Evolutionary conservation across 2,113 vertebrate species (phyloP).

Genomic region (Artemisiospiza belli): DNA sequence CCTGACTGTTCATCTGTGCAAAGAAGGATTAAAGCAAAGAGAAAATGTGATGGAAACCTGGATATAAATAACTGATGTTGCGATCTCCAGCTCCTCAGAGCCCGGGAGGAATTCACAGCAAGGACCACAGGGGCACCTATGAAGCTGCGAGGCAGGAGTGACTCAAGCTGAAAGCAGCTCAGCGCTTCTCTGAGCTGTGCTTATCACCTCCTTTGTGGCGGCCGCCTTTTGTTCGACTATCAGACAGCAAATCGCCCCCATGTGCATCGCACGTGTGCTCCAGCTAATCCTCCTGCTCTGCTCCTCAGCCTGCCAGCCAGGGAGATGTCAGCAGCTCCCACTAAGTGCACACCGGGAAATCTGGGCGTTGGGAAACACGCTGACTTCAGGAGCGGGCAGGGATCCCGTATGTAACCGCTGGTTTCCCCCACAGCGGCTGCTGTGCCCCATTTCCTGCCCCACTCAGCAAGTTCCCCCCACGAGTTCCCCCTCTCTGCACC

Average conservation of each 20-base stretch:
- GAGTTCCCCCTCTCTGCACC: neutral
- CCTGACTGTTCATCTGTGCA: neutral
- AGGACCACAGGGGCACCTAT: neutral
- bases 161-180: neutral
- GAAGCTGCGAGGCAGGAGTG: neutral
- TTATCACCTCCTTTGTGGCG: neutral
- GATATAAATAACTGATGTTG: neutral
- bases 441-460: neutral
- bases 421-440: fast-evolving
- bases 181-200: neutral
- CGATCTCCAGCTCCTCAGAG: neutral
- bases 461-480: neutral
- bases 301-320: neutral
- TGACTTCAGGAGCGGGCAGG: neutral
- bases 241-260: neutral
- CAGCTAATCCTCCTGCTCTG: neutral
- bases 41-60: neutral
- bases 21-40: neutral
- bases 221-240: neutral
- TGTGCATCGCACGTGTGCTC: neutral
- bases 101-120: neutral
- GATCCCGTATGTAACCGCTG: neutral
- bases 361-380: neutral
- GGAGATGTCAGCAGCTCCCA: neutral
- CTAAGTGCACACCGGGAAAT: neutral